Evolutionary conservation across 2,113 vertebrate genomes (phyloP).

Genomic region (Dasyprocta punctata): DNA sequence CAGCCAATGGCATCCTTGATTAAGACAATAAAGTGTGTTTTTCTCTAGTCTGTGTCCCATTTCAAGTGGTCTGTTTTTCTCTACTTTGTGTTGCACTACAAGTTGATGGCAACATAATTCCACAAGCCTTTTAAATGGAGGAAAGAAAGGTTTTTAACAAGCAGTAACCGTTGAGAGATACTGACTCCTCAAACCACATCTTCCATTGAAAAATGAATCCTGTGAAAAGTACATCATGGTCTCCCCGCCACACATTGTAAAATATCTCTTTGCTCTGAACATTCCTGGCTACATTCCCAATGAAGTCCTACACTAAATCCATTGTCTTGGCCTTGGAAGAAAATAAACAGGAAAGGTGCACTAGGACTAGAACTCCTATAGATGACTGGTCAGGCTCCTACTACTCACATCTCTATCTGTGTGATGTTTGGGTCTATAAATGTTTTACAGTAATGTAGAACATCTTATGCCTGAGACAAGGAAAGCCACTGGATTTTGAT

Average conservation of each 20-base stretch:
- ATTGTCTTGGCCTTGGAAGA: background rate
- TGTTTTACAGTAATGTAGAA: background rate
- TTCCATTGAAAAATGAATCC: background rate
- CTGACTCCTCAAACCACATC: background rate
- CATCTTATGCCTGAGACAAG: background rate
- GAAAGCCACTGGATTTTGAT: background rate
- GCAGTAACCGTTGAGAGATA: constrained; percentile 17
- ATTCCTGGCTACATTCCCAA: background rate
- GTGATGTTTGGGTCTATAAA: background rate
- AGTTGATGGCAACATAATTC: constrained; percentile 8
- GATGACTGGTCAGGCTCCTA: background rate
- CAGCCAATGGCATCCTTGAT: constrained; percentile 23
- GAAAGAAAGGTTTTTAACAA: constrained; percentile 31
- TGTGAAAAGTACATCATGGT: constrained; percentile 3
- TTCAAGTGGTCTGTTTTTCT: constrained; percentile 48
- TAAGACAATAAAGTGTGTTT: constrained; percentile 47
- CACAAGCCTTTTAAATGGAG: background rate
- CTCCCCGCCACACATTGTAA: constrained; percentile 39
- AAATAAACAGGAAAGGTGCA: background rate
- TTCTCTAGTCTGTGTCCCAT: constrained; percentile 38
- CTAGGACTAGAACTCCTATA: background rate
- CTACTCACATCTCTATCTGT: background rate
- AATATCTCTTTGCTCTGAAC: background rate
- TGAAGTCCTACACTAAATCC: background rate
- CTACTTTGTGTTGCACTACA: background rate